Evolutionary conservation across 1,140 invertebrate species (phyloP).

Genomic region (Drosophila punjabiensis): DNA sequence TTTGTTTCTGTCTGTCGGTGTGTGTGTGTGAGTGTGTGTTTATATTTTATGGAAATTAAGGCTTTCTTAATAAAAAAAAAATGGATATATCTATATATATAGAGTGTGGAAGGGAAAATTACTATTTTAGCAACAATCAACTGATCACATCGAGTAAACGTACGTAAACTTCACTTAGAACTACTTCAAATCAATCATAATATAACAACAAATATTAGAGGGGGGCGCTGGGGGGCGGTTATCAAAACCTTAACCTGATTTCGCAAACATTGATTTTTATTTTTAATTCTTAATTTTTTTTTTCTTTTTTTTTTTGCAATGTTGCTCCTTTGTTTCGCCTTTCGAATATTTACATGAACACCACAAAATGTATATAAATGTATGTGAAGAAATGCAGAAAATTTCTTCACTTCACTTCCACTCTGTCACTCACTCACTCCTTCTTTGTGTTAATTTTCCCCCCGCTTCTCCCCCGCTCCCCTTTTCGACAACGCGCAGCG

Average conservation of each 20-base stretch:
- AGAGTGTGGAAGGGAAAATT: constrained; percentile 46
- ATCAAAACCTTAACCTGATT: constrained; percentile 60
- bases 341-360: constrained; percentile 61
- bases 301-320: constrained; percentile 10
- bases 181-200: constrained; percentile 71
- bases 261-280: constrained; percentile 20
- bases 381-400: constrained; percentile 45
- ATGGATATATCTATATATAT: neutral
- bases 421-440: neutral
- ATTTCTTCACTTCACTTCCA: constrained; percentile 37
- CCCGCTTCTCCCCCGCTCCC: neutral
- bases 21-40: constrained; percentile 5
- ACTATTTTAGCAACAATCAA: constrained; percentile 78
- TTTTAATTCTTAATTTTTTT: no score
- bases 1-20: constrained; percentile 28
- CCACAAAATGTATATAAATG: constrained; percentile 25
- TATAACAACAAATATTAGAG: constrained; percentile 77
- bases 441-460: constrained; percentile 6
- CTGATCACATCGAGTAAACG: constrained; percentile 74
- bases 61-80: constrained; percentile 25
- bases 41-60: constrained; percentile 33
- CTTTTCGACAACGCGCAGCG: constrained; percentile 48
- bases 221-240: constrained; percentile 23
- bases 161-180: constrained; percentile 68
- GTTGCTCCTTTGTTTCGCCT: constrained; percentile 35